These are phyloP conservation scores for Metalampra italica DNA, from an alignment of 2,888 invertebrate species.

Conservation along the genomic window DNA sequence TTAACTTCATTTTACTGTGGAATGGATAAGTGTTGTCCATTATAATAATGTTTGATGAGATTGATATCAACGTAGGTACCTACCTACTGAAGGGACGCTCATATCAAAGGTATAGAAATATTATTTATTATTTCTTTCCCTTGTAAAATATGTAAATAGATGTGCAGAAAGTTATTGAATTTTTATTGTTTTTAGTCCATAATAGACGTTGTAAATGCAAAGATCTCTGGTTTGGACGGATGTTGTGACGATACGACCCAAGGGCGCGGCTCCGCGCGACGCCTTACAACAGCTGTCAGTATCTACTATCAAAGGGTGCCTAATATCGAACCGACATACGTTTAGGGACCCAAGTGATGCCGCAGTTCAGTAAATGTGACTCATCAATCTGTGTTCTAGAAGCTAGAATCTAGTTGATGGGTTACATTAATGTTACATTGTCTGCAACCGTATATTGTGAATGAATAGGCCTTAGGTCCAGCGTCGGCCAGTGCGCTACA, in stretches of 20 bases:
- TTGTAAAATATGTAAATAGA: constrained; percentile 76
- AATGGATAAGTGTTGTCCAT: constrained; percentile 29
- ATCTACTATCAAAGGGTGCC: too few species aligned
- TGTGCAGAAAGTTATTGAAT: constrained; percentile 51
- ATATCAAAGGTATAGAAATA: constrained; percentile 71
- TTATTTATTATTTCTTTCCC: constrained; percentile 64
- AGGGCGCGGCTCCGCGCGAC: neutral
- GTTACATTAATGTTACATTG: too few species aligned
- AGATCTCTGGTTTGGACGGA: constrained; percentile 43
- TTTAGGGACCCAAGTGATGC: neutral
- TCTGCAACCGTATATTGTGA: too few species aligned
- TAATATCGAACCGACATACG: neutral
- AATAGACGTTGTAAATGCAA: constrained; percentile 45
- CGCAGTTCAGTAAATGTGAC: too few species aligned
- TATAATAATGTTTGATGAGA: constrained; percentile 38
- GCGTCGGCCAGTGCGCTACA: neutral
- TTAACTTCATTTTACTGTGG: constrained; percentile 39
- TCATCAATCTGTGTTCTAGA: too few species aligned
- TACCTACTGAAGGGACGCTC: constrained; percentile 64
- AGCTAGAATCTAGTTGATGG: too few species aligned
- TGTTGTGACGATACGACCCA: constrained; percentile 21
- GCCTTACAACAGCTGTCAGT: neutral
- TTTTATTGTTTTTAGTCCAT: constrained; percentile 51
- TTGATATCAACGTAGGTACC: constrained; percentile 50
- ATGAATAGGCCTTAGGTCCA: neutral